A percentile compares a stretch with the other conserved stretches of the same genome.
These are phyloP conservation scores for Drosophila fungiperda DNA, from an alignment of 2,888 invertebrate species.

Conservation along the genomic window DNA sequence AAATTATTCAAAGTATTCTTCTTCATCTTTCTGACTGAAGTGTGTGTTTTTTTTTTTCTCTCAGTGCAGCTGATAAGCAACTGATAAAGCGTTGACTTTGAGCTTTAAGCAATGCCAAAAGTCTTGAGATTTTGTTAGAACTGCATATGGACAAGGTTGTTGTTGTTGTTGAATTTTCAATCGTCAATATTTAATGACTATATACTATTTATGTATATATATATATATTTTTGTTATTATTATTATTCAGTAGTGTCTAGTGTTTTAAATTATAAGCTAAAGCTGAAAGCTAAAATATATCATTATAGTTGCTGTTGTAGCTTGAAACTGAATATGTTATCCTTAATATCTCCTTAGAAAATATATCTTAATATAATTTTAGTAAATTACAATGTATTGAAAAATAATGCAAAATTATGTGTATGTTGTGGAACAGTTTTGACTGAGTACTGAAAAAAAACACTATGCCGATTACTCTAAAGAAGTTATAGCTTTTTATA, in stretches of 20 bases:
- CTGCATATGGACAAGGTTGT: background rate
- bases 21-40: background rate
- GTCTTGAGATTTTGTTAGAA: constrained; percentile 24
- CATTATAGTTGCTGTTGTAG: background rate
- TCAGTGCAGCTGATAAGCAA: constrained; percentile 22
- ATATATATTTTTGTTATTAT: background rate
- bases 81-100: constrained; percentile 54
- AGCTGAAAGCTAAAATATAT: background rate
- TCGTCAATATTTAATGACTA: background rate
- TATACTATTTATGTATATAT: background rate
- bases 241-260: background rate
- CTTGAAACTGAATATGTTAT: background rate
- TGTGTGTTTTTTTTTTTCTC: background rate
- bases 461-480: too few species aligned
- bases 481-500: too few species aligned
- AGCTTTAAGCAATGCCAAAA: constrained; percentile 46
- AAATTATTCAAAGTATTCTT: background rate
- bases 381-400: too few species aligned
- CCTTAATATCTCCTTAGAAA: background rate
- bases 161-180: background rate
- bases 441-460: too few species aligned
- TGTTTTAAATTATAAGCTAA: background rate
- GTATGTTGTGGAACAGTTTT: too few species aligned
- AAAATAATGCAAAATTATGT: too few species aligned
- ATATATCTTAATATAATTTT: too few species aligned